These are phyloP conservation scores for Myiagra hebetior DNA, from an alignment of 2,113 vertebrate species.

Conservation along the genomic window DNA sequence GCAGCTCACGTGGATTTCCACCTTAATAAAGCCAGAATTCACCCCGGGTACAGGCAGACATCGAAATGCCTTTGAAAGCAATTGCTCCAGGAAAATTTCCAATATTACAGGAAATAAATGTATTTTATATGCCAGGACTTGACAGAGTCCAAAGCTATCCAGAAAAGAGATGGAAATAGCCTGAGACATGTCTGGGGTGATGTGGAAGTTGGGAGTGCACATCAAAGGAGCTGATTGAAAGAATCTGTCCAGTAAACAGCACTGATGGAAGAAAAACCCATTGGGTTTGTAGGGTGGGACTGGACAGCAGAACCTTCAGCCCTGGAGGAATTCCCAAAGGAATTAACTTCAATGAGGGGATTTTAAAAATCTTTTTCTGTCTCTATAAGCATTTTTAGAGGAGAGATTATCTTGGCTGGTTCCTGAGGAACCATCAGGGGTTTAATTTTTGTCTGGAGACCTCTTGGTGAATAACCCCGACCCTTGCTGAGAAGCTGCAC, in stretches of 20 bases:
- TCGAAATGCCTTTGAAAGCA: not conserved
- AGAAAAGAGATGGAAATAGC: not conserved
- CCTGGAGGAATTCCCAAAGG: not conserved
- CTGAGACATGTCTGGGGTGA: not conserved
- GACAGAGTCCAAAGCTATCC: not conserved
- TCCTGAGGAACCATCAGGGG: not conserved
- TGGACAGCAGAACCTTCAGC: not conserved
- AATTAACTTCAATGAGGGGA: not conserved
- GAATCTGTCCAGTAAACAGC: not conserved
- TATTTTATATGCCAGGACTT: not conserved
- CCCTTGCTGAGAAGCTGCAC: not conserved
- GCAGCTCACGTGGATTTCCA: not conserved
- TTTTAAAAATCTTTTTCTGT: rapidly evolving
- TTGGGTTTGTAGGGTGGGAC: not conserved
- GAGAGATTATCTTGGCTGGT: not conserved
- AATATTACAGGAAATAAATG: not conserved
- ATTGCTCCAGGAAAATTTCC: not conserved
- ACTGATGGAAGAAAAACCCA: not conserved
- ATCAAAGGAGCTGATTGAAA: not conserved
- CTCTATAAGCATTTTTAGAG: not conserved
- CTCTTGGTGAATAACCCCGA: not conserved
- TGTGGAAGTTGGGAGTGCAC: not conserved
- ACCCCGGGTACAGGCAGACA: not conserved
- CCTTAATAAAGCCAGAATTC: not conserved
- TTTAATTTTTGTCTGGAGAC: not conserved